Base-by-base conservation (phyloP, 2,888 invertebrate species). In the Microctonus brassicae region DNA sequence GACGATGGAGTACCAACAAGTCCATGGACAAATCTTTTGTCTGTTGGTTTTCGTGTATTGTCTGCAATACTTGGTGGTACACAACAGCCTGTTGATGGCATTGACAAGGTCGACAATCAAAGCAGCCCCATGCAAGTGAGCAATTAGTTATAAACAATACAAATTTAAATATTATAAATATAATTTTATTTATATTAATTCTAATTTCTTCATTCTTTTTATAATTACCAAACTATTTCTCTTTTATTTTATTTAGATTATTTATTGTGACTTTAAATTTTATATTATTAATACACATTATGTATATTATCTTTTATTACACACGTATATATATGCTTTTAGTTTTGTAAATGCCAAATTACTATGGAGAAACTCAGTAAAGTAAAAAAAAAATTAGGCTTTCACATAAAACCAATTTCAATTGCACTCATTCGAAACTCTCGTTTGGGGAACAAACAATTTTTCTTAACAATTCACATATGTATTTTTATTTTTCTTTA, bases 81-180 rank as follows among this genome's bases (percentile, higher is more conserved):
- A 26, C 93, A 91, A 39, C 92, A 92, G 58, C 92, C 88, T 61
- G 89, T 91, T 81, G 95, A 95, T 84, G 95, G 95, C 71, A 95
- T 96, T 87, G 96, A 97, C 88, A 96, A 96, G 89, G 95, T 96
- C 71, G 96, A 96, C 89, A 95, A 95, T 86, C 88, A 88, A 64
- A 94, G 94, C 83, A 93, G 93, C 76, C 95, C 96, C 73, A 94
- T 96, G 94, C 96, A 95, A 94, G 96, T 96, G 91, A 85, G 75
- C 78, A 75, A 66, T 65, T 64, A 22, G 29, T 33, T 36, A 53
- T 55, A 17, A 47, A 5, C 4, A 5, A n/a, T 55, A 17, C 36
- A 33, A 36, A 17, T 52, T 11, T 7, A 62, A 64, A 26, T 36
- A 36, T 13, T 22, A 42, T n/a, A 1, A 24, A 22, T 42, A 29